Conservation (phyloP, 2,888 invertebrate species). For the Abscondita cerata region DNA sequence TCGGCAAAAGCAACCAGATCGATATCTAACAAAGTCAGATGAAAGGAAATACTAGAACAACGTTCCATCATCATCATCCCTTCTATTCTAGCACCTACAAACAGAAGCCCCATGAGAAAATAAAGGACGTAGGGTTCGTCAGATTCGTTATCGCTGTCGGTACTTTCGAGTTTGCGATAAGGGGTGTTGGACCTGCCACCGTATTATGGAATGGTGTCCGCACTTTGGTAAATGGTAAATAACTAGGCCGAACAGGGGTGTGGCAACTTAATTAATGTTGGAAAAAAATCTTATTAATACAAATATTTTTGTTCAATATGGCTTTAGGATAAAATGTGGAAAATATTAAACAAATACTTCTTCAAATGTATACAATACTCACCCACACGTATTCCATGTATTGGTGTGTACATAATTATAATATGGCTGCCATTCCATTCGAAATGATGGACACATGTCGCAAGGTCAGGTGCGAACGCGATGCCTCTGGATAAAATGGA, state of each 20-base stretch:
- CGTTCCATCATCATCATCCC: constrained; percentile 49
- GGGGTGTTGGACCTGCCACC: constrained; percentile 28
- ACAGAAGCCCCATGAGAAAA: constrained; percentile 27
- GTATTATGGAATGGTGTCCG: constrained; percentile 39
- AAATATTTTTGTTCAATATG: too few species aligned
- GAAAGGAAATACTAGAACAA: constrained; percentile 49
- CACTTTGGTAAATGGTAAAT: constrained; percentile 44
- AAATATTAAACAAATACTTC: too few species aligned
- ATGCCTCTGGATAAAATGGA: constrained; percentile 46
- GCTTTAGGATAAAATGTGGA: background rate
- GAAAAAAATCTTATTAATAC: constrained; percentile 16
- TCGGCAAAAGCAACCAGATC: constrained; percentile 40
- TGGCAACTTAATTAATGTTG: constrained; percentile 34
- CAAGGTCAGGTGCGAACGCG: constrained; percentile 49
- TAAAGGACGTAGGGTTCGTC: constrained; percentile 37
- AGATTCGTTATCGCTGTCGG: constrained; percentile 32
- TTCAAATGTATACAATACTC: constrained; percentile 9
- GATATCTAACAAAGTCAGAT: constrained; percentile 48
- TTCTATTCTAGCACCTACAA: constrained; percentile 41
- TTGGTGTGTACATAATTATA: constrained; percentile 21
- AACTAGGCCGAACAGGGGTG: constrained; percentile 42
- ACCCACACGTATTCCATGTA: constrained; percentile 21
- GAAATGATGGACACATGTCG: constrained; percentile 36
- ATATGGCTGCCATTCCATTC: constrained; percentile 30
- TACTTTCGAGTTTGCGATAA: constrained; percentile 29